Evolutionary conservation across 2,888 invertebrate genomes (phyloP).

Genomic region (Lycaena phlaeas): DNA sequence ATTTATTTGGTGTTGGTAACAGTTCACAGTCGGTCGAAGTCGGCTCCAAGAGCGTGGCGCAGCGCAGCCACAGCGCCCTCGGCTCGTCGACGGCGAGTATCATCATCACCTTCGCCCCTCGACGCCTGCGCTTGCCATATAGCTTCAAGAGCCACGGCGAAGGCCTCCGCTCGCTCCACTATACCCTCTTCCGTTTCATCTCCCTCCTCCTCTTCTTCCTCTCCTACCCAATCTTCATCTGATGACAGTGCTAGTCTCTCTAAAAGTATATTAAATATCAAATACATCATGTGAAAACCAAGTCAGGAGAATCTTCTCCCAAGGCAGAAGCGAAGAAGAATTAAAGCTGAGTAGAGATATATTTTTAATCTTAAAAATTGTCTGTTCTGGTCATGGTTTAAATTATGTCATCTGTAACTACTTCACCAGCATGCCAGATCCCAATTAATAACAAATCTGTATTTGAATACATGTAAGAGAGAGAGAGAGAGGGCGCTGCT

Average conservation of each 20-base stretch:
- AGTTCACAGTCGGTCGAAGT: background rate
- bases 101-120: background rate
- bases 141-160: background rate
- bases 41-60: background rate
- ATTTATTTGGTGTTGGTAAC: too few relatives aligned
- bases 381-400: too few relatives aligned
- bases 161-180: constrained; percentile 1
- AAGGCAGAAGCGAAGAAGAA: too few relatives aligned
- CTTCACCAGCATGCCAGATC: too few relatives aligned
- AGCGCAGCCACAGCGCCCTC: background rate
- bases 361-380: too few relatives aligned
- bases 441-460: too few relatives aligned
- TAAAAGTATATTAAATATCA: background rate
- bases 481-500: too few relatives aligned
- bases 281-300: too few relatives aligned
- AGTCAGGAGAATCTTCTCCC: too few relatives aligned
- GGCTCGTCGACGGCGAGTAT: background rate
- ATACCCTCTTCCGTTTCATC: background rate
- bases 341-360: too few relatives aligned
- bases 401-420: too few relatives aligned
- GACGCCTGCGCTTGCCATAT: background rate
- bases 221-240: background rate
- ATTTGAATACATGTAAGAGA: too few relatives aligned
- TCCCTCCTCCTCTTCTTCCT: background rate
- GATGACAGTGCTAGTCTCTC: constrained; percentile 1